A percentile compares a stretch with the other conserved stretches of the same genome.
Conservation (phyloP, 2,888 invertebrate genomes). For the Dichetophora obliterata region DNA sequence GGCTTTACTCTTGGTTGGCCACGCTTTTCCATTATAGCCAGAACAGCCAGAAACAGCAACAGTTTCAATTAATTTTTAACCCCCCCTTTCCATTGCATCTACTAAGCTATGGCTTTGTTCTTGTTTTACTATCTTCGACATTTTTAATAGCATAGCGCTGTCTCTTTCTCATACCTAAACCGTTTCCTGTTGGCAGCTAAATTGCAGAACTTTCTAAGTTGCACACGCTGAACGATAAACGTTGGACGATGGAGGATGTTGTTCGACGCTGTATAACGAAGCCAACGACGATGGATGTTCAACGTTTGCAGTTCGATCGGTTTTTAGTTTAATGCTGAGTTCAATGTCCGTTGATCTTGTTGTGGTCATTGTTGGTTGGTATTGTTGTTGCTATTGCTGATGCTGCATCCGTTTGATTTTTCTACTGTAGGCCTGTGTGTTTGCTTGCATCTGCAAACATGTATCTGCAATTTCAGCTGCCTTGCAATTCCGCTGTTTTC, state of each 20-base stretch:
- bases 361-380: not conserved
- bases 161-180: not conserved
- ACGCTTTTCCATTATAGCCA: too few relatives aligned
- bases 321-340: not conserved
- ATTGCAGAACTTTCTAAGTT: not conserved
- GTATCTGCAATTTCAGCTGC: constrained; percentile 29
- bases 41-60: too few relatives aligned
- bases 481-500: constrained; percentile 5
- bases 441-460: constrained; percentile 8
- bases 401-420: constrained; percentile 26
- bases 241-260: not conserved
- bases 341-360: constrained; percentile 16
- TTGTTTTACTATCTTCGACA: too few relatives aligned
- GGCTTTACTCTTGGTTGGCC: not conserved
- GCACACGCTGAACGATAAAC: not conserved
- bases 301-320: too few relatives aligned
- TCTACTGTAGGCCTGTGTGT: not conserved
- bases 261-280: too few relatives aligned
- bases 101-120: too few relatives aligned
- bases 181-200: not conserved
- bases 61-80: not conserved
- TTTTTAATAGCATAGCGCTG: too few relatives aligned
- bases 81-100: not conserved
- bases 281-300: too few relatives aligned
- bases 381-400: constrained; percentile 1